Evolutionary conservation across 2,113 vertebrate genomes (phyloP), one percentile per base, ranked within the genome.

Genomic region (Entelurus aequoreus): DNA sequence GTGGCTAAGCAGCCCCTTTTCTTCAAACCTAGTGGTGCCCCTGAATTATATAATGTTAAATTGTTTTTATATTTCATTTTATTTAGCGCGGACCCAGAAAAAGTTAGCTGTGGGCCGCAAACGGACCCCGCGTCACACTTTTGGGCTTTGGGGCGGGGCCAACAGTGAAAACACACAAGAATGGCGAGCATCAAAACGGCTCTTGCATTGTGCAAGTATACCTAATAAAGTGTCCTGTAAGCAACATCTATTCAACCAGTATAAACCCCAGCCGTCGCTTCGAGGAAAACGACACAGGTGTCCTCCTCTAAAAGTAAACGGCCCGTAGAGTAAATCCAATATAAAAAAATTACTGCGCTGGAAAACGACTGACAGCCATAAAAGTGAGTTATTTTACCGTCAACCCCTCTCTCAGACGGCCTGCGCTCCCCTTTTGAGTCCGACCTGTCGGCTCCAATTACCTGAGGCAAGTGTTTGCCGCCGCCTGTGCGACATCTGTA

Each of bases 371-470:
- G 55, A 57, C 55, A 44, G 55, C 40, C 40, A 44, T 57, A 57
- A 57, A 57, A 44, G 55, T 57, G 55, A 57, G 40, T 57, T 57
- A 57, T 57, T 57, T 44, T 19, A 16, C 38, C 55, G 38, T 12
- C 15, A 46, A n/a, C n/a, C 37, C 8, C 54, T 28, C n/a, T 57
- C 55, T 57, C 55, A 16, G n/a, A 57, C 38, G 38, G 40, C 55
- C 40, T 4, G 5, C 55, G 16, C 40, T 19, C 55, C 19, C 40
- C 55, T 16, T 13, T 16, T 0, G 55, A 57, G 40, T 57, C 55
- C 40, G 21, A 57, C 55, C 40, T 57, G 55, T 57, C 55, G 55
- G 40, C 55, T 44, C 55, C 55, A 57, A 57, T 57, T 57, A 57
- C 55, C 55, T 40, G 55, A 44, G 40, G 40, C 55, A 10, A 44